Evolutionary conservation across 2,113 vertebrate species (phyloP).

Genomic region (Platycercus adscitus): DNA sequence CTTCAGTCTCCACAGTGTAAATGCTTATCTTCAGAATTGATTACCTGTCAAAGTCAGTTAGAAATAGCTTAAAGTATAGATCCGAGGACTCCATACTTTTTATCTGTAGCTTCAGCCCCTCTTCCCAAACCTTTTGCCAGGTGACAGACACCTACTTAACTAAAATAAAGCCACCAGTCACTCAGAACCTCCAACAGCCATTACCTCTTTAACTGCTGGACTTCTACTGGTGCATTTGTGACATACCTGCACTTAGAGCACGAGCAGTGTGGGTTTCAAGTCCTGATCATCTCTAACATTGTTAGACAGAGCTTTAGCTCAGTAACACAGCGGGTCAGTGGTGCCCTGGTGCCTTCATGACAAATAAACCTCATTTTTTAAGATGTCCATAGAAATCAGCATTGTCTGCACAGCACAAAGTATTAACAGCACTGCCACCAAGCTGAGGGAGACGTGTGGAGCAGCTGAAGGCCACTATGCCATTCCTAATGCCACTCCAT

Average conservation of each 20-base stretch:
- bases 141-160: background rate
- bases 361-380: background rate
- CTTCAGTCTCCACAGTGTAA: background rate
- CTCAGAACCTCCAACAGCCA: background rate
- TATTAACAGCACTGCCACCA: background rate
- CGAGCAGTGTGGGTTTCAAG: background rate
- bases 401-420: background rate
- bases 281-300: background rate
- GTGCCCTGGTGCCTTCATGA: accelerated
- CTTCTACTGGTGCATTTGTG: background rate
- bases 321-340: accelerated
- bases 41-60: background rate
- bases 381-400: background rate
- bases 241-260: background rate
- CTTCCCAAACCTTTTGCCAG: background rate
- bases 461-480: accelerated
- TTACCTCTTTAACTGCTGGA: background rate
- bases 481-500: background rate
- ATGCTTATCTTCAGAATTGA: background rate
- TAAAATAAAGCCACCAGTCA: background rate
- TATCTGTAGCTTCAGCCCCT: background rate
- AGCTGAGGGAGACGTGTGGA: accelerated
- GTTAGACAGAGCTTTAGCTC: background rate
- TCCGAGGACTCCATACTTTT: background rate
- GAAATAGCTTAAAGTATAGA: background rate